phyloP scores from a whole-genome alignment of 1,140 invertebrate species.

The Sminthurinus signatus region DNA sequence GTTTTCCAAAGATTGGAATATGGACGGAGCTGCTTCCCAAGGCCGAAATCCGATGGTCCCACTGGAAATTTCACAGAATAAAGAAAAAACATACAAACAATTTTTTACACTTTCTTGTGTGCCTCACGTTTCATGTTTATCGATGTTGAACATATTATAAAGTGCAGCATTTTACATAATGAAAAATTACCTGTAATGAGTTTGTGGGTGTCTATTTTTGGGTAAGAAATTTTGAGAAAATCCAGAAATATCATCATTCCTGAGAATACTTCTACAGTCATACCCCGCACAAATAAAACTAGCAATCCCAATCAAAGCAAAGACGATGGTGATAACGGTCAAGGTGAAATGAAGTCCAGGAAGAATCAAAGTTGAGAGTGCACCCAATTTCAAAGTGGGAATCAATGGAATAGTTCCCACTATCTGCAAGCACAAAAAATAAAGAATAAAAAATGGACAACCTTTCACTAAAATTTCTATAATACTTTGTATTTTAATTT shows the following conservation, averaged over 20 bases:
- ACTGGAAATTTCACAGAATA: too few relatives aligned
- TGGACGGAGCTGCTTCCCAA: slow-evolving; percentile 8
- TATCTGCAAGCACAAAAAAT: too few relatives aligned
- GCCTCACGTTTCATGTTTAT: too few relatives aligned
- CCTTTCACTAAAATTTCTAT: not conserved
- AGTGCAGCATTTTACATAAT: not conserved
- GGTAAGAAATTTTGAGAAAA: too few relatives aligned
- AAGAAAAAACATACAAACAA: too few relatives aligned
- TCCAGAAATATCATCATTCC: not conserved
- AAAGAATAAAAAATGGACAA: not conserved
- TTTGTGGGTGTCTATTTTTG: not conserved
- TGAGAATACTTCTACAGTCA: not conserved
- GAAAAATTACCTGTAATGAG: not conserved
- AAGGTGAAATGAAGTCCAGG: slow-evolving; percentile 1
- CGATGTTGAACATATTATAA: too few relatives aligned
- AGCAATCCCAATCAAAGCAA: not conserved
- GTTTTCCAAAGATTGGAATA: not conserved
- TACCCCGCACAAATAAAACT: not conserved
- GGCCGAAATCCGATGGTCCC: too few relatives aligned
- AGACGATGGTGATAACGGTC: not conserved
- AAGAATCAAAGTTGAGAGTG: not conserved
- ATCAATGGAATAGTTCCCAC: not conserved
- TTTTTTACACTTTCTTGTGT: too few relatives aligned
- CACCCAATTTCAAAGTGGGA: not conserved
- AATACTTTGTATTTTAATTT: too few relatives aligned